phyloP scores from a whole-genome alignment of 1,140 invertebrate genomes.

The Chymomyza costata region DNA sequence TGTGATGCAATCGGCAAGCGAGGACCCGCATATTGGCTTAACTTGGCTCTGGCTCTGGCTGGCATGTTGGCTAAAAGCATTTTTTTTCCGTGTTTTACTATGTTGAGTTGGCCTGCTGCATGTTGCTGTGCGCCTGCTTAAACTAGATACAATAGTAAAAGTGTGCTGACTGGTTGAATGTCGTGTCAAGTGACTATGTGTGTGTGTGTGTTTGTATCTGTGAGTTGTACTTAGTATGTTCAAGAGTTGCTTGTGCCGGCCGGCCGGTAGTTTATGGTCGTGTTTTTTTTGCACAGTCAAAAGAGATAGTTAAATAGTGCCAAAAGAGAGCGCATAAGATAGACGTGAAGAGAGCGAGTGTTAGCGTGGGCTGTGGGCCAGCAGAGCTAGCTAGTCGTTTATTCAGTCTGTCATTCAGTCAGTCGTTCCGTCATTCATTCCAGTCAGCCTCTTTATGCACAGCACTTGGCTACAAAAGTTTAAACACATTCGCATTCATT shows the following conservation, averaged over 20 bases:
- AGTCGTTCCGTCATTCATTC: too few species aligned
- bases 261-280: slow-evolving; percentile 61
- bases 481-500: slow-evolving; percentile 66
- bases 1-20: slow-evolving; percentile 1
- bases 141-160: slow-evolving; percentile 75
- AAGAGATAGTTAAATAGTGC: slow-evolving; percentile 42
- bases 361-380: slow-evolving; percentile 39
- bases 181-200: slow-evolving; percentile 20
- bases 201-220: not conserved
- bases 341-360: not conserved
- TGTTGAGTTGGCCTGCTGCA: slow-evolving; percentile 26
- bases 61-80: too few species aligned
- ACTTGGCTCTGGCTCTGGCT: too few species aligned
- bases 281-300: too few species aligned
- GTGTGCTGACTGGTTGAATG: slow-evolving; percentile 48
- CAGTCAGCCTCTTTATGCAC: slow-evolving; percentile 19
- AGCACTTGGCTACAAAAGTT: slow-evolving; percentile 63
- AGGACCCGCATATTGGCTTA: not conserved
- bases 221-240: slow-evolving; percentile 20
- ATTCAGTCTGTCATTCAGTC: too few species aligned
- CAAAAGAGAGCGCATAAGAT: slow-evolving; percentile 12
- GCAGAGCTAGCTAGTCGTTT: not conserved
- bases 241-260: slow-evolving; percentile 27
- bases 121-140: slow-evolving; percentile 67
- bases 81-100: slow-evolving; percentile 1